A percentile compares a stretch with the other conserved stretches of the same genome.
phyloP scores from a whole-genome alignment of 2,113 vertebrate species.

The Ctenodactylus gundi region DNA sequence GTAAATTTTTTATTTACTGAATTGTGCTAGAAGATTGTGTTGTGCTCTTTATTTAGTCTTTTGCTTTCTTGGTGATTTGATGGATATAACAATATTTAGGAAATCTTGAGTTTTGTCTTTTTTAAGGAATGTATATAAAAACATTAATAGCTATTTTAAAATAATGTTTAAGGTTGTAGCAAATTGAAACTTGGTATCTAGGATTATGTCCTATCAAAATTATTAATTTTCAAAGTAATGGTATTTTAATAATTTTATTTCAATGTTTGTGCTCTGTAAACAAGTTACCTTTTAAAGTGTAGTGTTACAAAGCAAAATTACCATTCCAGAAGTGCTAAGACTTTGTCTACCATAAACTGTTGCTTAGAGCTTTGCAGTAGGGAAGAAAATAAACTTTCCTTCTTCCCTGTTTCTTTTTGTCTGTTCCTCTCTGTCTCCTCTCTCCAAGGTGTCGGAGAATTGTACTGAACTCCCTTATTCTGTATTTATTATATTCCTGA shows the following conservation, averaged over 20 bases:
- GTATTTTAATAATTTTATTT: slow-evolving; percentile 39
- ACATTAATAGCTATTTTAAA: slow-evolving; percentile 35
- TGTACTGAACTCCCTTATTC: neutral
- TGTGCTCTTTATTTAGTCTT: neutral
- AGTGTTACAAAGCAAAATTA: neutral
- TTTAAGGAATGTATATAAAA: slow-evolving; percentile 28
- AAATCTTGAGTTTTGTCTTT: slow-evolving; percentile 9
- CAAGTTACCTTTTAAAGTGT: slow-evolving; percentile 32
- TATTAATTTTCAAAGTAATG: neutral
- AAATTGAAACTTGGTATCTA: neutral
- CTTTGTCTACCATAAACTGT: neutral
- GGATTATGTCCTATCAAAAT: neutral
- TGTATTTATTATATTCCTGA: neutral
- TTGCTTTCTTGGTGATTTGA: slow-evolving; percentile 20
- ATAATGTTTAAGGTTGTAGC: slow-evolving; percentile 6
- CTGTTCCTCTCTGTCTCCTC: neutral
- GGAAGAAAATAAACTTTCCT: neutral
- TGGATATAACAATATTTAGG: neutral
- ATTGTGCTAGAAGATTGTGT: neutral
- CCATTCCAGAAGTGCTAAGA: neutral
- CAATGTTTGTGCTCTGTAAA: slow-evolving; percentile 22
- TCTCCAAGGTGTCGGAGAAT: neutral
- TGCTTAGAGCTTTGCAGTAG: slow-evolving; percentile 12
- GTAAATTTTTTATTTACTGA: neutral
- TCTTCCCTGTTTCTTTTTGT: neutral